Evolutionary conservation across 2,113 vertebrate species (phyloP), one percentile per base, ranked within the genome.

Genomic region (Agelaius tricolor): DNA sequence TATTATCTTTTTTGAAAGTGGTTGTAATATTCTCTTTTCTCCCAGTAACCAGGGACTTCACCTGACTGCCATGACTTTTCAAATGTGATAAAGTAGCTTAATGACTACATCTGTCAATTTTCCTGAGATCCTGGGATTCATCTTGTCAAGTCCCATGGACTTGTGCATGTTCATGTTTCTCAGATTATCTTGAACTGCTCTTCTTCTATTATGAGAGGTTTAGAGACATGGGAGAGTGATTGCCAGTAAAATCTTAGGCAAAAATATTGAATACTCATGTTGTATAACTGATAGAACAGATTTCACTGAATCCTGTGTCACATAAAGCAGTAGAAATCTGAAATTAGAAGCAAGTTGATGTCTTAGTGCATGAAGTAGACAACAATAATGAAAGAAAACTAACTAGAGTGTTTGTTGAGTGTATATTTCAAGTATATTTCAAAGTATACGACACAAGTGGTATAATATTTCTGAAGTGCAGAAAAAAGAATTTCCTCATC

Each of bases 81-180:
- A 58, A 68, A 68, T 27, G 21, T 0, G 0, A 46, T 15, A 59
- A 19, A n/a, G 16, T 5, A 15, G 5, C 8, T n/a, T 39, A 77
- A 37, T 17, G 24, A 61, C 11, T 59, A 17, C 15, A 43, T 26
- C 18, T 72, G 15, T 22, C 46, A 65, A 39, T 71, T 71, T n/a
- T 33, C 18, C 33, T 66, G 22, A 24, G 21, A 77, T 3, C 6
- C 58, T 74, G 31, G 5, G 31, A 68, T 49, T 31, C 27, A 62
- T 51, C 11, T 57, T 63, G 13, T 69, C 12, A 10, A 27, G 27
- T 66, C 22, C 18, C 39, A 35, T 5, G 3, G 46, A 54, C 13
- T 18, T 43, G 8, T 35, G 33, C 19, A 17, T 23, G 21, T 66
- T 77, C 51, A 66, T 9, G 22, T 54, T 55, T 54, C 52, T 61